Base-by-base conservation (phyloP, 2,888 invertebrate species). In the Noctua janthina region DNA sequence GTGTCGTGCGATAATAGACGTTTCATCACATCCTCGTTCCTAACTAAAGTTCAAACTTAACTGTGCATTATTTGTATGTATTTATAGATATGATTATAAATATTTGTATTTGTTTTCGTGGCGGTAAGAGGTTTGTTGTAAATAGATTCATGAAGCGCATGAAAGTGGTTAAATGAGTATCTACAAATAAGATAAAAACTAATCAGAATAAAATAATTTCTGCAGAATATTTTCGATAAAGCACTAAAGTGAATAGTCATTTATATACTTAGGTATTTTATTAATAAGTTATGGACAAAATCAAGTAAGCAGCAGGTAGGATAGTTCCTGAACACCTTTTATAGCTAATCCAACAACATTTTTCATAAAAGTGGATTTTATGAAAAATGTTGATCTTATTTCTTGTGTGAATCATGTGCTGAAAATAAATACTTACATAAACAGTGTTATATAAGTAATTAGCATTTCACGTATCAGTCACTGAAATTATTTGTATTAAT, bases 1-100 rank as follows among this genome's bases (percentile, higher is more conserved):
- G 89, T 92, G 90, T 90, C 89, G 87, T 78, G 43, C 79, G 93
- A 93, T 93, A 93, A 90, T 82, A 79, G 82, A 87, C 86, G 76
- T 87, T 89, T 79, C 85, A 81, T 84, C 84, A 89, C 84, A 90
- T 90, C 88, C 88, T 84, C 76, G 76, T 87, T 87, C 59, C 76
- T 73, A 62, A 78, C 72, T 83, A 68, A 69, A 82, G 78, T 83
- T 81, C 76, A 76, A 80, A 76, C 49, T 74, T 76, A 79, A 74
- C 67, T 68, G 29, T 78, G 70, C 15, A 54, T 66, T 83, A 74
- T 78, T 86, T 74, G 43, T 69, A 70, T 64, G 29, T 79, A 17
- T 73, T 76, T 66, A 64, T 71, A 73, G 62, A 79, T 74, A 29
- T 35, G 17, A 23, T 43, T 51, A 62, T 73, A 51, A 64, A 74